Evolutionary conservation across 2,797 vertebrate genomes (phyloP).

Genomic region (Phrynocephalus vlangalii): DNA sequence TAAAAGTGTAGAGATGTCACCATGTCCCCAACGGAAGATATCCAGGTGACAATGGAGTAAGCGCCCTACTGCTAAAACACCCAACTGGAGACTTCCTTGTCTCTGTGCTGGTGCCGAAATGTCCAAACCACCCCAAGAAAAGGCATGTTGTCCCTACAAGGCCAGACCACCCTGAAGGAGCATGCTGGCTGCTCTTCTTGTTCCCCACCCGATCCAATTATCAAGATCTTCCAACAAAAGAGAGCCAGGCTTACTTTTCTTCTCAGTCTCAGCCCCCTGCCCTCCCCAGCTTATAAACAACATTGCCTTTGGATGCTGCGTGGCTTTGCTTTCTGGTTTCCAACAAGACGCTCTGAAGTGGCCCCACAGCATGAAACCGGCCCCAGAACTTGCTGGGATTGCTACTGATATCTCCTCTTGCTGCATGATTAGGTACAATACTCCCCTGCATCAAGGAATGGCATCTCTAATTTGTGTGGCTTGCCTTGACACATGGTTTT

Average conservation of each 20-base stretch:
- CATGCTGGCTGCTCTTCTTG: too few relatives aligned
- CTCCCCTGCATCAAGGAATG: neutral
- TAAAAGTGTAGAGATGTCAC: conserved; percentile 12
- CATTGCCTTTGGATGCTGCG: neutral
- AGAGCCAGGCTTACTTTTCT: neutral
- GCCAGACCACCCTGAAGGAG: too few relatives aligned
- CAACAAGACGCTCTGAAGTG: neutral
- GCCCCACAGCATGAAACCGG: neutral
- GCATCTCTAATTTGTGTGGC: neutral
- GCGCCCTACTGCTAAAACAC: neutral
- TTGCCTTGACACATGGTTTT: neutral
- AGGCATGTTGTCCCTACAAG: too few relatives aligned
- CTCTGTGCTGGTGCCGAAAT: neutral
- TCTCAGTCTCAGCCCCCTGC: neutral
- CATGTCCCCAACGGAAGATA: neutral
- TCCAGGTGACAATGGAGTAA: neutral
- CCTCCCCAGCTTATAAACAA: neutral
- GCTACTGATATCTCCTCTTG: neutral
- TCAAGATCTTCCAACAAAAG: neutral
- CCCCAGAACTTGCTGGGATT: neutral
- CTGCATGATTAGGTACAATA: neutral
- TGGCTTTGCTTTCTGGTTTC: neutral
- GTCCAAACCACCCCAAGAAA: neutral
- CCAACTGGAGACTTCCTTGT: too few relatives aligned
- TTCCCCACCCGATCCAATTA: neutral